Evolutionary conservation across 2,797 vertebrate species (phyloP).

Genomic region (Pangasius krempfi): DNA sequence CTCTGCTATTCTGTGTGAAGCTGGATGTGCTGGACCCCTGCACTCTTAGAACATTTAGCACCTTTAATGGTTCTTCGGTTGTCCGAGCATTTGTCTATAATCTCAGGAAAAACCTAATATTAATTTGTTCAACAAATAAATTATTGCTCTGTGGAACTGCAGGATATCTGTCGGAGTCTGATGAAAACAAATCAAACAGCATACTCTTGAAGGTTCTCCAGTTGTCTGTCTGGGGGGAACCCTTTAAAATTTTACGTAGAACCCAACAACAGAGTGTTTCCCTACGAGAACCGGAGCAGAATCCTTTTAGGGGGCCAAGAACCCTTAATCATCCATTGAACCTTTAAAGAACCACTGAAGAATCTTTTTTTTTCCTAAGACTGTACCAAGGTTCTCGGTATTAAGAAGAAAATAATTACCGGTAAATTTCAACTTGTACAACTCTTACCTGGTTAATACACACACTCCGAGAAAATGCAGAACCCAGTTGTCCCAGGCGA

Average conservation of each 20-base stretch:
- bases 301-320: not conserved
- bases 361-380: not conserved
- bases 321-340: not conserved
- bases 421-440: not conserved
- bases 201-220: not conserved
- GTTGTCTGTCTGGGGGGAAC: not conserved
- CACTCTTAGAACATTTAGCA: not conserved
- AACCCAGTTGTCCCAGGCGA: not conserved
- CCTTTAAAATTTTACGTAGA: not conserved
- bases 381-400: not conserved
- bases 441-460: not conserved
- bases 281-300: not conserved
- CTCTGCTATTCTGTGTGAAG: not conserved
- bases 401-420: not conserved
- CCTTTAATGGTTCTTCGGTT: not conserved
- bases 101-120: not conserved
- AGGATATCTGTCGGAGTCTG: not conserved
- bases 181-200: not conserved
- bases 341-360: not conserved
- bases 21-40: not conserved
- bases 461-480: not conserved
- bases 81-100: not conserved
- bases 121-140: not conserved
- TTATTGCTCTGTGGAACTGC: not conserved
- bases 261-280: not conserved